Evolutionary conservation across 2,113 vertebrate genomes (phyloP), one percentile per base, ranked within the genome.

Genomic region (Telmatochromis sp.): DNA sequence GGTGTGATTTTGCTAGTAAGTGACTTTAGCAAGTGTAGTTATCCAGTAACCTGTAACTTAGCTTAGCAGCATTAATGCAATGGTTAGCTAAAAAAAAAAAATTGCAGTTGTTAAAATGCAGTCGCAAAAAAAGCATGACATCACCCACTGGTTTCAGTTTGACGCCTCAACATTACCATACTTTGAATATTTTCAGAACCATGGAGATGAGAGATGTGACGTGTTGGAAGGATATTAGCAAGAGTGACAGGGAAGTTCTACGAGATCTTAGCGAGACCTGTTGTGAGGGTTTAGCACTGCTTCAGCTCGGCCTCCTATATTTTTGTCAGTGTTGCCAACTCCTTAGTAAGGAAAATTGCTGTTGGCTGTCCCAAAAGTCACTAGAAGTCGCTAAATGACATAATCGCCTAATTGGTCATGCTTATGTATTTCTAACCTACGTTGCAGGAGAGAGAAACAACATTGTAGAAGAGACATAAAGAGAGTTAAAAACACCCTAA

Each of bases 351-450:
- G 58, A 35, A 35, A 63, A 63, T 12, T 63, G 58, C 9, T 63
- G 35, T 9, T 35, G 31, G 9, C 31, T 63, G 58, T 63, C 28
- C 58, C 9, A 63, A 63, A 63, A 63, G 58, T 63, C 0, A 2
- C 58, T 60, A 19, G 26, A 60, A 63, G 58, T 63, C 9, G 6
- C 58, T 35, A 19, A 63, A 35, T 19, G 58, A 63, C 58, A 11
- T 35, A 19, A 7, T 63, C 9, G 0, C 58, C 4, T 19, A 63
- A 63, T 63, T 33, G 2, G 15, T 63, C 0, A 63, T 35, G 6
- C 15, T 35, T 35, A 63, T 35, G 31, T 63, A 3, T 33, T 11
- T 19, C 28, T 63, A 63, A 19, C 4, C 15, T 33, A 63, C 2
- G 28, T 33, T 33, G 28, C 15, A 19, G 31, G 58, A 63, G 28